Evolutionary conservation across 2,888 invertebrate genomes (phyloP).

Genomic region (Cryptocephalus primarius): DNA sequence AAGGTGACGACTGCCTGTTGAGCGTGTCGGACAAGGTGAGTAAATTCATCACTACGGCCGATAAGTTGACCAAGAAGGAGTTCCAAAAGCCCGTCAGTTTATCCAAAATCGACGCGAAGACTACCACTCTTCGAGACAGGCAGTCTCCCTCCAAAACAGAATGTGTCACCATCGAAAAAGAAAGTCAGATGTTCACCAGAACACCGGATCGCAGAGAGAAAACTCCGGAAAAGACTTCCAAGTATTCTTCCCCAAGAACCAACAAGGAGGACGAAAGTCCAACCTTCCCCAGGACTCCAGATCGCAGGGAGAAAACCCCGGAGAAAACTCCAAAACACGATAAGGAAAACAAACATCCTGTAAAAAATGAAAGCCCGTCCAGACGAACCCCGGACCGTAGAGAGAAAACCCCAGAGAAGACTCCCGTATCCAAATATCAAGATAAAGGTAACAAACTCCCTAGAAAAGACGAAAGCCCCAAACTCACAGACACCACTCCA

Average conservation of each 20-base stretch:
- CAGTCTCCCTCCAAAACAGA: slow-evolving; percentile 14
- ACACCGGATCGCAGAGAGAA: slow-evolving; percentile 7
- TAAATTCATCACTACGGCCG: slow-evolving; percentile 51
- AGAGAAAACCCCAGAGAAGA: slow-evolving; percentile 19
- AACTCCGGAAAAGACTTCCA: background rate
- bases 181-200: slow-evolving; percentile 15
- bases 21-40: slow-evolving; percentile 57
- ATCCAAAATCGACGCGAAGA: slow-evolving; percentile 17
- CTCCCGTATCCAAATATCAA: slow-evolving; percentile 19
- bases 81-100: slow-evolving; percentile 16
- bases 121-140: slow-evolving; percentile 2
- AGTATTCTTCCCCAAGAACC: slow-evolving; percentile 1
- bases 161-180: slow-evolving; percentile 19
- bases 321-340: background rate
- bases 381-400: slow-evolving; percentile 7
- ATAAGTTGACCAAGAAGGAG: slow-evolving; percentile 33
- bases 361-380: background rate
- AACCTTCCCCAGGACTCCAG: background rate
- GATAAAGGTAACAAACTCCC: slow-evolving; percentile 8
- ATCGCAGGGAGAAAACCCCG: background rate
- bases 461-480: slow-evolving; percentile 11
- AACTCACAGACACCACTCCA: slow-evolving; percentile 22
- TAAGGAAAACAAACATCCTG: too few relatives aligned
- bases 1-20: slow-evolving; percentile 45
- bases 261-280: background rate